A percentile compares a stretch with the other conserved stretches of the same genome.
phyloP scores from a whole-genome alignment of 2,888 invertebrate genomes.

The Rhamnusium bicolor region DNA sequence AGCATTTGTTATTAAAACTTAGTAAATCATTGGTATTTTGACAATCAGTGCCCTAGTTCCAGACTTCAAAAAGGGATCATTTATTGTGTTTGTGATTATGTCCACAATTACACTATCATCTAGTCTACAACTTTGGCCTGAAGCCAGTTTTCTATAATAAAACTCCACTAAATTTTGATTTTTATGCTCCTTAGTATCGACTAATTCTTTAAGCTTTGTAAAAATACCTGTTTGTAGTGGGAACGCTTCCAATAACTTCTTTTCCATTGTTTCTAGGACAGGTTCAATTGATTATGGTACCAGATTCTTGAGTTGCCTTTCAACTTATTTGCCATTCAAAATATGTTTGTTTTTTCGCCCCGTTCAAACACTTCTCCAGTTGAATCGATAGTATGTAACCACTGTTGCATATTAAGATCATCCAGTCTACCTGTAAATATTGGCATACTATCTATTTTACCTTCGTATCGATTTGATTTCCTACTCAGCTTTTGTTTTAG shows the following conservation, averaged over 20 bases:
- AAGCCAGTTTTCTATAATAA: not conserved
- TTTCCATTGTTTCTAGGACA: conserved; percentile 22
- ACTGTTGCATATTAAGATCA: conserved; percentile 3
- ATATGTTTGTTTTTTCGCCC: conserved; percentile 29
- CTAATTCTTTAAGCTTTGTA: conserved; percentile 16
- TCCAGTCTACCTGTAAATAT: not conserved
- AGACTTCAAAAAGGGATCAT: not conserved
- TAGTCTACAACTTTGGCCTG: too few species aligned
- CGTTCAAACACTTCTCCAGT: conserved; percentile 34
- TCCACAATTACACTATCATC: not conserved
- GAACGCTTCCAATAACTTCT: conserved; percentile 12
- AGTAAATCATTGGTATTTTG: too few species aligned
- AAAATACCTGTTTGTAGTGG: conserved; percentile 12
- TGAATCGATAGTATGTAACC: conserved; percentile 31
- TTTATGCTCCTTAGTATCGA: not conserved
- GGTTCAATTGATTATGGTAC: conserved; percentile 29
- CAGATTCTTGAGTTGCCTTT: conserved; percentile 30
- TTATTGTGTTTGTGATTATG: conserved; percentile 16
- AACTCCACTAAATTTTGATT: too few species aligned
- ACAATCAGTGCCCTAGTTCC: not conserved
- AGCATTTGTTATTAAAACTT: too few species aligned
- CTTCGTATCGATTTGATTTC: not conserved
- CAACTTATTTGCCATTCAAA: conserved; percentile 24
- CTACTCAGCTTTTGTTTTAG: not conserved
- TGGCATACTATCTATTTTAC: not conserved